A percentile compares a stretch with the other conserved stretches of the same genome.
Evolutionary conservation across 2,888 invertebrate genomes (phyloP).

Genomic region (Altica lythri): DNA sequence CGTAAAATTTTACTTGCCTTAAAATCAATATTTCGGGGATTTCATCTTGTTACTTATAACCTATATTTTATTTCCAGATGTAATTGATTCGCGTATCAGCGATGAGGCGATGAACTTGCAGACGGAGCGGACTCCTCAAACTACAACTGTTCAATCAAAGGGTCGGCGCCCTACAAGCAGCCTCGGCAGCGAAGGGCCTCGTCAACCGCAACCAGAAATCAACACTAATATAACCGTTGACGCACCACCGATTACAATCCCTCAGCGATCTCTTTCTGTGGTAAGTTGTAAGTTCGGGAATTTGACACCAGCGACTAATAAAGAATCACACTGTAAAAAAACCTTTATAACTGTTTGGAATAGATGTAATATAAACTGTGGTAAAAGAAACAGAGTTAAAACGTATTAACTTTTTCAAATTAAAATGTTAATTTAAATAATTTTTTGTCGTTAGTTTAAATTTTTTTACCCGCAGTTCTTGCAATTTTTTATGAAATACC

Average conservation of each 20-base stretch:
- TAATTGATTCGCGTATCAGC: background rate
- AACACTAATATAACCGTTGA: slow-evolving; percentile 33
- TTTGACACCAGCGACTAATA: background rate
- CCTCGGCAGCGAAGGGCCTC: slow-evolving; percentile 13
- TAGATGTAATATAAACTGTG: background rate
- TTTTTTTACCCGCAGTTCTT: too few relatives aligned
- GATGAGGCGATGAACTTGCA: slow-evolving; percentile 45
- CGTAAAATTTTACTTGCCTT: too few relatives aligned
- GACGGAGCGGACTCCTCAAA: slow-evolving; percentile 37
- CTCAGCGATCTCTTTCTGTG: slow-evolving; percentile 16
- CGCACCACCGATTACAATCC: slow-evolving; percentile 3
- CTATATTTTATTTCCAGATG: slow-evolving; percentile 1
- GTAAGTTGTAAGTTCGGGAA: slow-evolving; percentile 11
- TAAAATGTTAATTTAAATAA: background rate
- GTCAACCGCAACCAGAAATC: slow-evolving; percentile 41
- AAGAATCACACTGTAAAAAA: too few relatives aligned
- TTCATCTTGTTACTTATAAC: too few relatives aligned
- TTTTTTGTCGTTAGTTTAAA: too few relatives aligned
- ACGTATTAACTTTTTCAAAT: background rate
- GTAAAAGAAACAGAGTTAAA: background rate
- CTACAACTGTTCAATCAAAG: slow-evolving; percentile 43
- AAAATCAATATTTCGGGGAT: too few relatives aligned
- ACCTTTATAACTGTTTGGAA: too few relatives aligned
- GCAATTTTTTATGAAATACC: too few relatives aligned
- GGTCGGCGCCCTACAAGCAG: slow-evolving; percentile 42